Percentiles rank a stretch among this genome's conserved stretches.
These are phyloP conservation scores for Saccopteryx leptura DNA, from an alignment of 2,113 vertebrate genomes.

Conservation along the genomic window DNA sequence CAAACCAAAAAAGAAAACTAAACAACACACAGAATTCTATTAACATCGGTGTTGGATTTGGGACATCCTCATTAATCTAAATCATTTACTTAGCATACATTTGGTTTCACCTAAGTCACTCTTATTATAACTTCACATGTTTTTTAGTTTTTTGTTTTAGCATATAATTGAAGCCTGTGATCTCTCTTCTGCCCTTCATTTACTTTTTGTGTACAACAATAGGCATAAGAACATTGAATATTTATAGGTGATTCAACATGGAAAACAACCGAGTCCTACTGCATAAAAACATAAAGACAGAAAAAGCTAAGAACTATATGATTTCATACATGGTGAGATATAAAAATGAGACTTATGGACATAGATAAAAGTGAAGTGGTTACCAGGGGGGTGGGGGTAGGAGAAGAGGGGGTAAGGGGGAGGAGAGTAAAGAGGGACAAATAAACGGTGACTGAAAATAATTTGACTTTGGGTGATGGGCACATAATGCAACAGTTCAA, in stretches of 20 bases:
- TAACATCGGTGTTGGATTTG: not conserved
- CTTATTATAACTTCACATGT: not conserved
- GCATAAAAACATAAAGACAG: not conserved
- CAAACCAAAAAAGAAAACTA: not conserved
- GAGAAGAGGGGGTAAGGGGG: too few species aligned
- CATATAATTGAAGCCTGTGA: not conserved
- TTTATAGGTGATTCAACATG: not conserved
- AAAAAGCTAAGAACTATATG: too few species aligned
- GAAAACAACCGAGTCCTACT: not conserved
- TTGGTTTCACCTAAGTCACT: not conserved
- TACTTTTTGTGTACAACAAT: not conserved
- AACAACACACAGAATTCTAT: not conserved
- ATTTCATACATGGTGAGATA: too few species aligned
- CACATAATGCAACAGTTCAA: too few species aligned
- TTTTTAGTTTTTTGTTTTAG: slow-evolving; percentile 14
- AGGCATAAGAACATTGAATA: not conserved
- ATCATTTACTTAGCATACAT: not conserved
- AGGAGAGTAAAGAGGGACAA: too few species aligned
- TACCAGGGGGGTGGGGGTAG: too few species aligned
- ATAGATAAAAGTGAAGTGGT: too few species aligned
- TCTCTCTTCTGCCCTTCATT: not conserved
- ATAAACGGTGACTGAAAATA: too few species aligned
- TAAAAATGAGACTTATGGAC: too few species aligned
- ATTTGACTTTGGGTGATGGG: too few species aligned
- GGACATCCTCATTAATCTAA: not conserved